These are phyloP conservation scores for Rhagonycha fulva DNA, from an alignment of 2,888 invertebrate genomes.

Conservation along the genomic window DNA sequence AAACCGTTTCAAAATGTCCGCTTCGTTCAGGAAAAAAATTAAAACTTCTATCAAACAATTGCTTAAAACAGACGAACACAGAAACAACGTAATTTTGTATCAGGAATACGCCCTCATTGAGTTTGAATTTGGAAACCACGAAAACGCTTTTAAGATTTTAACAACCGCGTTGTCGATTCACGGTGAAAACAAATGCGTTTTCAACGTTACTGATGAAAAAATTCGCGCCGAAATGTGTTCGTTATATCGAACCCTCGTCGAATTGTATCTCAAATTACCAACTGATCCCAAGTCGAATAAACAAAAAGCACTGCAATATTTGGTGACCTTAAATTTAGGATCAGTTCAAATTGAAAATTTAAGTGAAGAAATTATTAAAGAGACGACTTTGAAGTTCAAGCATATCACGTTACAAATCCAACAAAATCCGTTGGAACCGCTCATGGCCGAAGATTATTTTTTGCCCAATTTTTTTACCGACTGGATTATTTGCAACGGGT, in stretches of 20 bases:
- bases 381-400: conserved; percentile 47
- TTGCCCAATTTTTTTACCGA: conserved; percentile 59
- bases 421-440: conserved; percentile 30
- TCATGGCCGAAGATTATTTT: conserved; percentile 52
- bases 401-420: conserved; percentile 45
- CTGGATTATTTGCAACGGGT: conserved; percentile 59
- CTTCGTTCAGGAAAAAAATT: conserved; percentile 54
- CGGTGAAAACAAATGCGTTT: conserved; percentile 36
- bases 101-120: conserved; percentile 67
- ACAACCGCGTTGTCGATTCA: conserved; percentile 56
- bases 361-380: conserved; percentile 41
- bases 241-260: conserved; percentile 53
- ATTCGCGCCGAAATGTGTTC: conserved; percentile 52
- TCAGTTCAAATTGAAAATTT: conserved; percentile 28
- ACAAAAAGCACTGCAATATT: conserved; percentile 40
- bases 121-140: conserved; percentile 57
- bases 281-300: conserved; percentile 27
- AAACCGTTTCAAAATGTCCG: conserved; percentile 53
- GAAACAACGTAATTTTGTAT: conserved; percentile 63
- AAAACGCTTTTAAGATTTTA: conserved; percentile 58
- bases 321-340: conserved; percentile 43
- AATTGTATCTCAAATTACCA: conserved; percentile 35
- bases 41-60: conserved; percentile 61
- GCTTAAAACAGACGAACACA: conserved; percentile 59
- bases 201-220: conserved; percentile 36